phyloP scores from a whole-genome alignment of 2,113 vertebrate genomes.

The Bombycilla garrulus region DNA sequence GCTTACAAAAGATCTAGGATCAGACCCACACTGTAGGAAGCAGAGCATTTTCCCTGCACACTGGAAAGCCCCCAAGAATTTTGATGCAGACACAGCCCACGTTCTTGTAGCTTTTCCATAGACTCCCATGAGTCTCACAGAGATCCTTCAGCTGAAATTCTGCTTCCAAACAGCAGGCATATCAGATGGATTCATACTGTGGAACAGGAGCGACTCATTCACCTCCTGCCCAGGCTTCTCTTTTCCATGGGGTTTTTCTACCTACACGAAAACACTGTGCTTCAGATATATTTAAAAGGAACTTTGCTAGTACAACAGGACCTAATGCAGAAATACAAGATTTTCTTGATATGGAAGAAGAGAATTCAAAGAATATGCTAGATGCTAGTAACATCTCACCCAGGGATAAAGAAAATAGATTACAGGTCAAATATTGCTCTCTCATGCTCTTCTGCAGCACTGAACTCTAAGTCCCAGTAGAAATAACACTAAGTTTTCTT shows the following conservation, averaged over 20 bases:
- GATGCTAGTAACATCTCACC: neutral
- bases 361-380: neutral
- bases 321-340: neutral
- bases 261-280: slow-evolving; percentile 37
- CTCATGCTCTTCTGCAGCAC: neutral
- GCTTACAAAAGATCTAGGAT: neutral
- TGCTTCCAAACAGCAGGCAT: slow-evolving; percentile 68
- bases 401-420: neutral
- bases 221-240: slow-evolving; percentile 61
- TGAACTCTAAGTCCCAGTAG: neutral
- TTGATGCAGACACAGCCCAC: neutral
- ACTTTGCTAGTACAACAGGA: neutral
- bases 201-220: slow-evolving; percentile 76
- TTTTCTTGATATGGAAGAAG: neutral
- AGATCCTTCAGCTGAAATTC: slow-evolving; percentile 84
- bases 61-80: neutral
- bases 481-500: neutral
- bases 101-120: slow-evolving; percentile 77
- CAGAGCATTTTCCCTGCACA: neutral
- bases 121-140: slow-evolving; percentile 74
- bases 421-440: neutral
- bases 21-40: neutral
- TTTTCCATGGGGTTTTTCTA: slow-evolving; percentile 82
- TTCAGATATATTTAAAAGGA: neutral
- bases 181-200: slow-evolving; percentile 63